Base-by-base conservation (phyloP, 2,113 vertebrate species). In the Trematomus loennbergii region DNA sequence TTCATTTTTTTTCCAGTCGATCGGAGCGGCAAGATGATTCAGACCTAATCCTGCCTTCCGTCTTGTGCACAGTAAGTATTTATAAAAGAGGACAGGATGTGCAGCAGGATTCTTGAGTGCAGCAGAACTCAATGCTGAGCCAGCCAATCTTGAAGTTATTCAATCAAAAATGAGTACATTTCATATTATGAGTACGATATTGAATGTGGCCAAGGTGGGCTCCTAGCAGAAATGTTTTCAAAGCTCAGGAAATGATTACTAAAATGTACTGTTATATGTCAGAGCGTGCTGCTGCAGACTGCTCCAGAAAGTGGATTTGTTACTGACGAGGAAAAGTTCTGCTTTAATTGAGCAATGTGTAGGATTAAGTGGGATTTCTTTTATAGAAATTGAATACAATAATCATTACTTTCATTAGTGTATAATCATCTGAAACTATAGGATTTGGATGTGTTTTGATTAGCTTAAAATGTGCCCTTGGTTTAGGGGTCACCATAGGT, bases 161-260 rank as follows among this genome's bases (percentile, higher is more conserved):
- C 88, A 90, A 90, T 92, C 90, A 92, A 89, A 90, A 81, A 86
- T 81, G 79, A 92, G 85, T 84, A 83, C 72, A 80, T 92, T 86
- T 87, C 70, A 87, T 81, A 73, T 90, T 89, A 89, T 74, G 81
- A 79, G 65, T 55, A 59, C 49, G 54, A 16, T 72, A 75, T 77
- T 91, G 87, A 91, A 82, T 82, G 68, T 59, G 54, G 82, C 91
- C 87, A 86, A 80, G 83, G 75, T 88, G 83, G 82, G 83, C 87
- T 79, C 67, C 33, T 75, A 72, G 69, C 62, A 75, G 78, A 85
- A 85, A 87, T 88, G 72, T 73, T 74, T 91, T 78, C 69, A 78
- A 68, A 58, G 85, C 78, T 77, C 45, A 54, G 74, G 63, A 89
- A 91, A 84, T 85, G 18, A 91, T 89, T 78, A 78, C 75, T 74